These are phyloP conservation scores for Epicampocera succincta DNA, from an alignment of 2,888 invertebrate species.

Conservation along the genomic window DNA sequence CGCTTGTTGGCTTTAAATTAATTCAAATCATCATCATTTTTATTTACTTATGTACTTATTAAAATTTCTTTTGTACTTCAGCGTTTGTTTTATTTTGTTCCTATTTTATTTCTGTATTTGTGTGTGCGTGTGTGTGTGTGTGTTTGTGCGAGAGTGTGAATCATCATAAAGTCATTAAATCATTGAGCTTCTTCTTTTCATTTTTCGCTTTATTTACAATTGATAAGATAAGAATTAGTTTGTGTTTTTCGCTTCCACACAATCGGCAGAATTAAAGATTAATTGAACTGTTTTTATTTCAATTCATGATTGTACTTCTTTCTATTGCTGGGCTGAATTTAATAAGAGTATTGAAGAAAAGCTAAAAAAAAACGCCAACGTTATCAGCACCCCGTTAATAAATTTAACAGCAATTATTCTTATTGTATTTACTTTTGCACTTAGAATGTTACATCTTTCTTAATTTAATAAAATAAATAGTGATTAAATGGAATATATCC, in stretches of 20 bases:
- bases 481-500: no score
- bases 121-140: not conserved
- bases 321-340: constrained; percentile 22
- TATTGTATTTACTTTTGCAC: not conserved
- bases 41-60: constrained; percentile 30
- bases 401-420: constrained; percentile 26
- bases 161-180: constrained; percentile 29
- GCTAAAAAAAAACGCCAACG: not conserved
- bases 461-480: no score
- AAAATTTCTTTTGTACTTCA: constrained; percentile 44
- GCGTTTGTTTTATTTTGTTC: not conserved
- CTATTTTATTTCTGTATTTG: no score
- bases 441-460: no score
- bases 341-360: constrained; percentile 14
- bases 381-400: constrained; percentile 16
- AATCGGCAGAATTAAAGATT: not conserved
- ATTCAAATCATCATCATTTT: constrained; percentile 28
- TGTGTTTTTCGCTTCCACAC: constrained; percentile 5
- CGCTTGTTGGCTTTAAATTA: constrained; percentile 30
- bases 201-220: constrained; percentile 34
- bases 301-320: constrained; percentile 30
- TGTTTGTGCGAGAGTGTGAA: not conserved
- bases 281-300: constrained; percentile 34
- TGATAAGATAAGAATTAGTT: constrained; percentile 52
- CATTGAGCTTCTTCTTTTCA: constrained; percentile 13